phyloP scores from a whole-genome alignment of 1,140 invertebrate species.

The Pseudomyrmex pallidus region DNA sequence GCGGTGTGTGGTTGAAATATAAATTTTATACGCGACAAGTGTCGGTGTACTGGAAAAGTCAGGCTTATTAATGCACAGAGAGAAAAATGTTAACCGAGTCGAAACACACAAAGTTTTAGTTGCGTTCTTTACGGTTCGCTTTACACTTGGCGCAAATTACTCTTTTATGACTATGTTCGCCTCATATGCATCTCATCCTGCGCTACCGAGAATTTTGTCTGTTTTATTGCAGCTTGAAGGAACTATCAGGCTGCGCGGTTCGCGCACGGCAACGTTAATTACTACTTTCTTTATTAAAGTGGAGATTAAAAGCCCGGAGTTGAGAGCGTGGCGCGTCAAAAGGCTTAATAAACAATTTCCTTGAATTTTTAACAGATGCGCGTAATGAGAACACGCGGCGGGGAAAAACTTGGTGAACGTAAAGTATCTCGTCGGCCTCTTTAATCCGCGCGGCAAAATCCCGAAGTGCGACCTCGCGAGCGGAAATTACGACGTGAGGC shows the following conservation, averaged over 20 bases:
- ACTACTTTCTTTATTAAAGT: constrained; percentile 56
- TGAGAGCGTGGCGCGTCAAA: constrained; percentile 13
- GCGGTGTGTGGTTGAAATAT: too few relatives aligned
- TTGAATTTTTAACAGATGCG: constrained; percentile 41
- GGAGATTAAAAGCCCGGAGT: constrained; percentile 49
- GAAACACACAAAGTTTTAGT: neutral
- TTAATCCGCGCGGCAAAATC: constrained; percentile 50
- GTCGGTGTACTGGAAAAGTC: neutral
- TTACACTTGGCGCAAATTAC: constrained; percentile 38
- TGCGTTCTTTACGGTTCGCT: constrained; percentile 22
- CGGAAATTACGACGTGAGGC: constrained; percentile 61
- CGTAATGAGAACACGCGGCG: neutral
- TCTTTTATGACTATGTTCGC: constrained; percentile 35
- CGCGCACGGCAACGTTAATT: constrained; percentile 40
- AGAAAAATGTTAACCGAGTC: constrained; percentile 21
- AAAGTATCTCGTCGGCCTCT: constrained; percentile 13
- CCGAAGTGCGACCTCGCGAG: constrained; percentile 28
- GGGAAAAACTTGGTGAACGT: constrained; percentile 1
- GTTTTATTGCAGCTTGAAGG: constrained; percentile 52
- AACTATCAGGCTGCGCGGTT: constrained; percentile 30
- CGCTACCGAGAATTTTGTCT: constrained; percentile 25
- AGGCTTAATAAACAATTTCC: constrained; percentile 58
- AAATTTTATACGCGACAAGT: constrained; percentile 4
- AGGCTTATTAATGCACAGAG: constrained; percentile 9
- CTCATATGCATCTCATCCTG: constrained; percentile 17